These are phyloP conservation scores for Anoplolepis gracilipes DNA, from an alignment of 1,140 invertebrate species.

Conservation along the genomic window DNA sequence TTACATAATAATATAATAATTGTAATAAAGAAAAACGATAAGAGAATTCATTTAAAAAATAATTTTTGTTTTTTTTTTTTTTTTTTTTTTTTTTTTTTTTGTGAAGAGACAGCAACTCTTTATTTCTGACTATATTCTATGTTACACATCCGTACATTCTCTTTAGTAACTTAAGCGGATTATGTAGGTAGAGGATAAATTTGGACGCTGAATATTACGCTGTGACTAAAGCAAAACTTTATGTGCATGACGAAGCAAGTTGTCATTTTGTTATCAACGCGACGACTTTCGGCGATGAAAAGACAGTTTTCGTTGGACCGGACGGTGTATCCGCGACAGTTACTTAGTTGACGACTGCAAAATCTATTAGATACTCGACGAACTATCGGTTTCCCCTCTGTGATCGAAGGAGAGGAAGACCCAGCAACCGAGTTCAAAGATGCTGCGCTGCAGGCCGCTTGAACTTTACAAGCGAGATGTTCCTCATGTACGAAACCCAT, in stretches of 20 bases:
- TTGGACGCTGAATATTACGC: background rate
- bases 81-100: background rate
- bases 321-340: background rate
- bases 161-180: background rate
- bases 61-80: background rate
- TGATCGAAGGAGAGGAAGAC: constrained; percentile 30
- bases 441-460: constrained; percentile 48
- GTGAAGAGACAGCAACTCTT: background rate
- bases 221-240: constrained; percentile 4
- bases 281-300: background rate
- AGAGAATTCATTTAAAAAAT: background rate
- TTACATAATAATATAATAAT: no score
- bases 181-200: background rate
- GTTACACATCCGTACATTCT: background rate
- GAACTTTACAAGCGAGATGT: constrained; percentile 46
- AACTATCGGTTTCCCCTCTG: constrained; percentile 21
- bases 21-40: no score
- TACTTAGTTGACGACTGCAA: constrained; percentile 35
- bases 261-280: background rate
- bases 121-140: background rate
- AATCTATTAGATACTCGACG: constrained; percentile 45
- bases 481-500: constrained; percentile 33
- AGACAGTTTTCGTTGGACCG: constrained; percentile 29
- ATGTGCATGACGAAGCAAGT: background rate
- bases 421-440: constrained; percentile 44